Evolutionary conservation across 2,888 invertebrate genomes (phyloP), one percentile per base, ranked within the genome.

Genomic region (Athalia circularis): DNA sequence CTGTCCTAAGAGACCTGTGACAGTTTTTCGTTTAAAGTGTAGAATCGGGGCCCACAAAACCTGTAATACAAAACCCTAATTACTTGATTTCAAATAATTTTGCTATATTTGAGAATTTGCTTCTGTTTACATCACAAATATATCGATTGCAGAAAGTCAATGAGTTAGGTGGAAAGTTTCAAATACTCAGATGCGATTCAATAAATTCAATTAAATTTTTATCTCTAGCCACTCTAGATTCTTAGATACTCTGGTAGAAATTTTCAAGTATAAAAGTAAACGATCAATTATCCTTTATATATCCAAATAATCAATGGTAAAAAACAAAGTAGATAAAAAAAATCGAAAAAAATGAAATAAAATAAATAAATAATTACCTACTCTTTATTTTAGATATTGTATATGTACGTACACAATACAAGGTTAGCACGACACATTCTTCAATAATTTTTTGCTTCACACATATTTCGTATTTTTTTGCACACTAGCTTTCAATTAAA

Each of bases 41-140:
- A 86, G 83, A 81, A 84, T 80, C 83, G 88, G 88, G 88, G 87
- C 88, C 88, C 88, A 88, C 87, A 82, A 80, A 77, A 80, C 84
- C 84, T 86, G 2, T 29, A 29, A 29, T 29, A 29, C 29, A 29
- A 29, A 29, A 29, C 29, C 29, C 29, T 29, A 29, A 29, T 29
- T 29, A 29, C 29, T 29, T 29, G 29, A 29, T 29, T 29, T 29
- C 29, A 29, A 76, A 80, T 81, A 77, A 70, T 72, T 81, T 79
- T 84, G 80, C 80, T 79, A 80, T 85, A 85, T 83, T 81, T 83
- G 79, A 80, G 78, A 81, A 50, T 75, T n/a, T 48, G 29, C 50
- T 9, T 52, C 50, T 61, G 75, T 45, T 29, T 2, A 29, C 29
- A 29, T 29, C 29, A 29, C 11, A 47, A 15, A 9, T 8, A 5